phyloP scores from a whole-genome alignment of 2,888 invertebrate genomes.

The Odontocolon sp. region DNA sequence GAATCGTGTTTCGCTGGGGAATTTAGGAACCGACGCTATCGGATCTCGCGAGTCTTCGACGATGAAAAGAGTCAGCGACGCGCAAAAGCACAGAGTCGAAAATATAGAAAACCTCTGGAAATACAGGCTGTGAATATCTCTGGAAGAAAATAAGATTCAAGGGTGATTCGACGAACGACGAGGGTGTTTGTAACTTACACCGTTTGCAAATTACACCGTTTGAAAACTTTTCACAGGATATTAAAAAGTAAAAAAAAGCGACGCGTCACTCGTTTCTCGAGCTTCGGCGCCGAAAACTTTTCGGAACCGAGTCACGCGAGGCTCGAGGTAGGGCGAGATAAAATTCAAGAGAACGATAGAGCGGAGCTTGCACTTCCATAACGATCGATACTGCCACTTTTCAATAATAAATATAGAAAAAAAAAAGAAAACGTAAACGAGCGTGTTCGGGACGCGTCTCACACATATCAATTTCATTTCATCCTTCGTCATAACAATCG shows the following conservation, averaged over 20 bases:
- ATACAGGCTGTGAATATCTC: constrained; percentile 76
- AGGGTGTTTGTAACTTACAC: neutral
- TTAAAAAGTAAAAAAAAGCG: constrained; percentile 15
- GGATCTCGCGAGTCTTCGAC: constrained; percentile 29
- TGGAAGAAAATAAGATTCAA: constrained; percentile 63
- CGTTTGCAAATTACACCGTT: constrained; percentile 7
- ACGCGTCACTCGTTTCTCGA: neutral
- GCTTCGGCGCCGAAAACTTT: constrained; percentile 2
- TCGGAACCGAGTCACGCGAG: neutral
- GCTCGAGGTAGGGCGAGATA: constrained; percentile 22
- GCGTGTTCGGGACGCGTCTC: constrained; percentile 23
- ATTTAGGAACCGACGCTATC: constrained; percentile 17
- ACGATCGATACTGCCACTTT: constrained; percentile 57
- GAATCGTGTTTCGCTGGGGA: constrained; percentile 65
- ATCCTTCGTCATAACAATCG: constrained; percentile 11
- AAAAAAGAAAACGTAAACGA: neutral
- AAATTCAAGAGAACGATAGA: constrained; percentile 42
- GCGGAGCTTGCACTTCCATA: constrained; percentile 27
- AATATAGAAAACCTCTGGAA: constrained; percentile 64
- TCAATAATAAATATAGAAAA: constrained; percentile 27
- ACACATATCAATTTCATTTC: constrained; percentile 51
- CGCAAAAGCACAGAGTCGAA: constrained; percentile 3
- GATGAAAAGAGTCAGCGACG: constrained; percentile 28
- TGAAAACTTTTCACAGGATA: constrained; percentile 30
- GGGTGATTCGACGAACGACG: no score